These are phyloP conservation scores for Lobophora halterata DNA, from an alignment of 2,888 invertebrate species.

Conservation along the genomic window DNA sequence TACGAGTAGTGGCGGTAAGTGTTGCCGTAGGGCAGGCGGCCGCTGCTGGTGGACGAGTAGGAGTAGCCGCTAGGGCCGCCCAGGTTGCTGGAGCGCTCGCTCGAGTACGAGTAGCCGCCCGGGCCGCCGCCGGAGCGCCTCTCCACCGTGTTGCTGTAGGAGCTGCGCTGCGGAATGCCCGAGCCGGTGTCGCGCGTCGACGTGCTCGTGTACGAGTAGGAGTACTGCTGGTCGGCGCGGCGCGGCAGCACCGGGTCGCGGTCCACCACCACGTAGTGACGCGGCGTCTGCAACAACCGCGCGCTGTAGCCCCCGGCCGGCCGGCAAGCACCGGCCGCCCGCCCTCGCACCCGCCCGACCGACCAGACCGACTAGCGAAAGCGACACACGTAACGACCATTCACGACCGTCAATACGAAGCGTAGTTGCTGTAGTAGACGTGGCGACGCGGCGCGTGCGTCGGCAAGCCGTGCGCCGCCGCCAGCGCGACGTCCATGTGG, in stretches of 20 bases:
- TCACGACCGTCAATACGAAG: conserved; percentile 61
- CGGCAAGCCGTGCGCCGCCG: conserved; percentile 81
- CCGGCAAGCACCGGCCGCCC: conserved; percentile 48
- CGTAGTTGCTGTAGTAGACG: conserved; percentile 79
- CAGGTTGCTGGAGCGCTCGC: conserved; percentile 86
- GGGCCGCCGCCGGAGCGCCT: conserved; percentile 85
- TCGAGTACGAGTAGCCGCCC: conserved; percentile 88
- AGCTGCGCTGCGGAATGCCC: conserved; percentile 81
- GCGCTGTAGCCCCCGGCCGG: conserved; percentile 54
- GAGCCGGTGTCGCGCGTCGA: conserved; percentile 75
- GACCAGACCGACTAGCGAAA: conserved; percentile 62
- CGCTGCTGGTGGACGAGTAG: conserved; percentile 89
- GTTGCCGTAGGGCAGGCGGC: conserved; percentile 91
- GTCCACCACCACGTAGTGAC: conserved; percentile 92
- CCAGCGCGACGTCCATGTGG: conserved; percentile 84
- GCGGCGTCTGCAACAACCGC: conserved; percentile 89
- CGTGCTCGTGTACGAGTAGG: conserved; percentile 88
- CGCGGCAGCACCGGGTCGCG: conserved; percentile 85
- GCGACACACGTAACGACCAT: conserved; percentile 61
- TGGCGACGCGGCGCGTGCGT: conserved; percentile 71
- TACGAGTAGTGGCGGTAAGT: conserved; percentile 92
- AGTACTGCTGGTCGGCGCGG: conserved; percentile 91
- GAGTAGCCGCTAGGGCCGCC: conserved; percentile 92
- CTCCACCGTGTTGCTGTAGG: conserved; percentile 86
- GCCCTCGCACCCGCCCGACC: conserved; percentile 59